Percentiles rank a stretch among this genome's conserved stretches.
Conservation (phyloP, 1,140 invertebrate species). For the Drosophila littoralis region DNA sequence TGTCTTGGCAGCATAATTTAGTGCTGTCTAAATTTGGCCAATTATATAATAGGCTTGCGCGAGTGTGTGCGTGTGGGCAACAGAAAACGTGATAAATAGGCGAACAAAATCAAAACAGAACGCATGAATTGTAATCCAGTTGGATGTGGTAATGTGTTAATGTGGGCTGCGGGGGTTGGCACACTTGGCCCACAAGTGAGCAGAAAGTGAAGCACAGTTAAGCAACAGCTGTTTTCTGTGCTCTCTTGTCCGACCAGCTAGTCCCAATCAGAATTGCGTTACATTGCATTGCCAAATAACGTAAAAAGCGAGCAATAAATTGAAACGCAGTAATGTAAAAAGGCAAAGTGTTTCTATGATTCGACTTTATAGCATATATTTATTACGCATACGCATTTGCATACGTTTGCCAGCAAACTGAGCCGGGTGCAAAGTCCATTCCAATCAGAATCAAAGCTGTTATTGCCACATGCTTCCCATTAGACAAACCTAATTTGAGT, state of each 20-base stretch:
- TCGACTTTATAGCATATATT: constrained; percentile 1
- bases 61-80: constrained; percentile 8
- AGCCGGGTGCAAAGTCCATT: constrained; percentile 40
- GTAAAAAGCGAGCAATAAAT: constrained; percentile 2
- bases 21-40: constrained; percentile 57
- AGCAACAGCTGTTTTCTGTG: constrained; percentile 66
- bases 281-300: constrained; percentile 43
- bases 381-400: constrained; percentile 5
- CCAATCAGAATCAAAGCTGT: constrained; percentile 18
- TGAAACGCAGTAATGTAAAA: constrained; percentile 11
- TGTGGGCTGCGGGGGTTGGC: neutral
- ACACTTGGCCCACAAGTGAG: neutral
- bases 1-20: constrained; percentile 36
- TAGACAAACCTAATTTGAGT: constrained; percentile 23
- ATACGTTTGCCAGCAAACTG: neutral
- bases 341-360: neutral
- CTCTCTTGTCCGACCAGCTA: constrained; percentile 2
- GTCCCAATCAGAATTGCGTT: constrained; percentile 60
- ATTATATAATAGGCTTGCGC: constrained; percentile 63
- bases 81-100: constrained; percentile 1
- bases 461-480: constrained; percentile 9
- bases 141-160: neutral
- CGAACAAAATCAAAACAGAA: neutral
- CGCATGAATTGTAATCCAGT: neutral
- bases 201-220: constrained; percentile 19